Evolutionary conservation across 2,797 vertebrate species (phyloP), one percentile per base, ranked within the genome.

Genomic region (Anomalospiza imberbis): DNA sequence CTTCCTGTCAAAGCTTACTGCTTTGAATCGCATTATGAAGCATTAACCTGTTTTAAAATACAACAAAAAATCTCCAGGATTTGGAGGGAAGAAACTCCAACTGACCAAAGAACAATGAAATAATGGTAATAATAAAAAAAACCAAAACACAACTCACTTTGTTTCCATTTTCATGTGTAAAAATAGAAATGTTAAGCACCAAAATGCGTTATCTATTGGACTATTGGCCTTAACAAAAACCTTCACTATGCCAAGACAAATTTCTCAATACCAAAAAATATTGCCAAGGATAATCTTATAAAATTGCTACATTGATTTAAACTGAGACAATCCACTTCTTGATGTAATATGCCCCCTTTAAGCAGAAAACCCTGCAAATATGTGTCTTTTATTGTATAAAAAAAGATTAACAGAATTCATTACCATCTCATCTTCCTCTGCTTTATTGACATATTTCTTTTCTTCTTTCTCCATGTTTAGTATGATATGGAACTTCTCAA

Each of bases 341-440:
- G 3, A 63, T 47, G 26, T 7, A 70, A 28, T 50, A 71, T 17
- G n/a, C 4, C n/a, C 22, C 29, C 51, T 32, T 42, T 20, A 75
- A 48, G 81, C 6, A 58, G 32, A 60, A 94, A 93, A 71, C 2
- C 6, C 48, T 61, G 40, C 66, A 71, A 66, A 76, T 4, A 0
- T 4, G 9, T 53, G 82, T 51, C 10, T 47, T 70, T 15, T 31
- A 32, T 11, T 61, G 15, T 31, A 54, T 32, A 68, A 79, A 78
- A 82, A 48, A 1, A 72, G 14, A 66, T 4, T 2, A 86, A 92
- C 9, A 84, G 70, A 93, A 81, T 17, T 60, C 9, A 71, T 94
- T 97, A 99, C 99, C 99, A 99, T 99, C 98, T 99, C 99, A 96
- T 99, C 99, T 96, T 99, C 99, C 92, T 99, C 98, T 79, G 98